These are phyloP conservation scores for Oncorhynchus nerka DNA, from an alignment of 2,113 vertebrate species.

Conservation along the genomic window DNA sequence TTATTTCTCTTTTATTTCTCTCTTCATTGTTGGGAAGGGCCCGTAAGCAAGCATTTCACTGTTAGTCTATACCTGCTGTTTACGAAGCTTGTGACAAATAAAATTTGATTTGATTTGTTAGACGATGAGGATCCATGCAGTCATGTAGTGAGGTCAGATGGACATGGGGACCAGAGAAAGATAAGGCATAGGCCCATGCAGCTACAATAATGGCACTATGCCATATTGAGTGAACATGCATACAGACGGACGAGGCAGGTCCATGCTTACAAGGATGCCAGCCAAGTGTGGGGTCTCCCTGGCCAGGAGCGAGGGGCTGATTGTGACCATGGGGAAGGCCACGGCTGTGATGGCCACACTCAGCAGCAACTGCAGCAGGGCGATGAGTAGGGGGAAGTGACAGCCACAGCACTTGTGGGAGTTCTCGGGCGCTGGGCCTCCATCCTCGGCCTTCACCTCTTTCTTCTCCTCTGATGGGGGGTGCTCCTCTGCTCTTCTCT, in stretches of 20 bases:
- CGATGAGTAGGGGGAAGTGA: slow-evolving; percentile 89
- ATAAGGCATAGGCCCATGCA: neutral
- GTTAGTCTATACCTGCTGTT: too few relatives aligned
- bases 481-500: slow-evolving; percentile 49
- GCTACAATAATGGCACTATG: neutral
- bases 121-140: slow-evolving; percentile 1
- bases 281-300: slow-evolving; percentile 97
- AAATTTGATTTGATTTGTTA: neutral
- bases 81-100: too few relatives aligned
- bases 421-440: slow-evolving; percentile 67
- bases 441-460: slow-evolving; percentile 49
- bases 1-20: too few relatives aligned
- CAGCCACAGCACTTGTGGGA: slow-evolving; percentile 83
- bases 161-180: neutral
- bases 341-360: slow-evolving; percentile 81
- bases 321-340: slow-evolving; percentile 89
- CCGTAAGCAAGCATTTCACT: too few relatives aligned
- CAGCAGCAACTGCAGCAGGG: slow-evolving; percentile 88
- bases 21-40: too few relatives aligned
- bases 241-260: neutral
- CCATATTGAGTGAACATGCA: neutral
- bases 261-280: slow-evolving; percentile 94
- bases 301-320: slow-evolving; percentile 88
- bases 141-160: slow-evolving; percentile 31
- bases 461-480: slow-evolving; percentile 46